Conservation (phyloP, 2,113 vertebrate genomes). For the Hypomesus transpacificus region DNA sequence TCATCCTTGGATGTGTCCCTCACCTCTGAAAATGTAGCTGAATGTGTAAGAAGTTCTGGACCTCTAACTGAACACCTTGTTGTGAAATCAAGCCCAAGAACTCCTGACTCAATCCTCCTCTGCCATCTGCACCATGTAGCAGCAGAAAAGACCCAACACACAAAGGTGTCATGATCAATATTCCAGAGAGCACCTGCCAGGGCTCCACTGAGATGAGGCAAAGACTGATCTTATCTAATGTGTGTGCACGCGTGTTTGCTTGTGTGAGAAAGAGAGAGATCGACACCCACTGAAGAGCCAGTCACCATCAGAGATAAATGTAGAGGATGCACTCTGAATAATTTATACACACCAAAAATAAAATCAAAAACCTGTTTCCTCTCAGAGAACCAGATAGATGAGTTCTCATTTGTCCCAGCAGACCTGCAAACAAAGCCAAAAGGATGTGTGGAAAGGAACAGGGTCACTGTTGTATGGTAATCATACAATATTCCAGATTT, state of each 20-base stretch:
- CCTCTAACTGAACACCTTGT: slow-evolving; percentile 19
- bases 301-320: slow-evolving; percentile 62
- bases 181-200: slow-evolving; percentile 55
- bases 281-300: slow-evolving; percentile 50
- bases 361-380: slow-evolving; percentile 58
- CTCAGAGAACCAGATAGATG: slow-evolving; percentile 47
- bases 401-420: slow-evolving; percentile 38
- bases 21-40: neutral
- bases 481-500: slow-evolving; percentile 32
- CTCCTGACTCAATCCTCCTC: slow-evolving; percentile 16
- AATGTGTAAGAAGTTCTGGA: slow-evolving; percentile 25
- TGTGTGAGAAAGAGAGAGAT: slow-evolving; percentile 35
- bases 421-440: slow-evolving; percentile 48
- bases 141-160: slow-evolving; percentile 35
- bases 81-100: slow-evolving; percentile 15
- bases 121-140: slow-evolving; percentile 20
- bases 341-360: slow-evolving; percentile 69
- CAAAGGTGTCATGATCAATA: slow-evolving; percentile 63
- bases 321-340: slow-evolving; percentile 61
- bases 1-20: neutral
- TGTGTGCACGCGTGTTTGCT: neutral
- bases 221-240: slow-evolving; percentile 59
- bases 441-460: slow-evolving; percentile 20
- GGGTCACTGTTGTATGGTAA: slow-evolving; percentile 23
- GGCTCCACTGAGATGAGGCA: slow-evolving; percentile 54